A percentile compares a stretch with the other conserved stretches of the same genome.
These are phyloP conservation scores for Danio kyathit DNA, from an alignment of 2,797 vertebrate genomes.

Conservation along the genomic window DNA sequence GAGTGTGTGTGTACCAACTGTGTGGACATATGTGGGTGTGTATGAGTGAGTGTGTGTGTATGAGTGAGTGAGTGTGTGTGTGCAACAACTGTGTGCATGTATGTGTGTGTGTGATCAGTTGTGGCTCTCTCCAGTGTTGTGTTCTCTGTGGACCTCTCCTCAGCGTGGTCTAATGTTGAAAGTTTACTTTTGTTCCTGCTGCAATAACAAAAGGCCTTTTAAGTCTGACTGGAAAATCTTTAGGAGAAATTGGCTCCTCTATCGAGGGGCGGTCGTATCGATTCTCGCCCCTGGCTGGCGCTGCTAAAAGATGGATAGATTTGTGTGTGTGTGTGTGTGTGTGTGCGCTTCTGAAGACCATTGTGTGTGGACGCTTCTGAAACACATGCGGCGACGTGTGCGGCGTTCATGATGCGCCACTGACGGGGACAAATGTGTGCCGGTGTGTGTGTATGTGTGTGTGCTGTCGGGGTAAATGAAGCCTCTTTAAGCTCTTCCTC, in stretches of 20 bases:
- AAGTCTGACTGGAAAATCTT: constrained; percentile 85
- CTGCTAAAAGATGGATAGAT: constrained; percentile 84
- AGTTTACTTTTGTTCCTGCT: constrained; percentile 84
- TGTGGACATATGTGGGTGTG: background rate
- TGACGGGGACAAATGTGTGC: constrained; percentile 73
- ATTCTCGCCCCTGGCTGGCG: constrained; percentile 80
- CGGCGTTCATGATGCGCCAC: constrained; percentile 33
- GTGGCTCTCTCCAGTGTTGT: constrained; percentile 5
- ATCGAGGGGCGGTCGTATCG: constrained; percentile 80
- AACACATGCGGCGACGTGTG: constrained; percentile 68
- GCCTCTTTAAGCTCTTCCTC: constrained; percentile 52
- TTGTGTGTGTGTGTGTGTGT: constrained; percentile 84
- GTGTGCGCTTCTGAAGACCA: constrained; percentile 77
- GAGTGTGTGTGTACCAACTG: constrained; percentile 3
- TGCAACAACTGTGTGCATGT: background rate
- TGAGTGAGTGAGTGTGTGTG: constrained; percentile 1
- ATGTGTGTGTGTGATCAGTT: background rate
- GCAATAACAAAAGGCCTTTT: constrained; percentile 85
- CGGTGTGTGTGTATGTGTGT: background rate
- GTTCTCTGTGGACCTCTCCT: constrained; percentile 33
- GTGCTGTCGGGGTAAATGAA: constrained; percentile 47
- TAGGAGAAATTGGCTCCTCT: constrained; percentile 83
- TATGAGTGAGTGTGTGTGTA: background rate
- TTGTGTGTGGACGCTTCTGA: constrained; percentile 78
- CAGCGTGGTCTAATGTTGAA: constrained; percentile 64